phyloP scores from a whole-genome alignment of 2,797 vertebrate genomes.

The Sebastolobus alascanus region DNA sequence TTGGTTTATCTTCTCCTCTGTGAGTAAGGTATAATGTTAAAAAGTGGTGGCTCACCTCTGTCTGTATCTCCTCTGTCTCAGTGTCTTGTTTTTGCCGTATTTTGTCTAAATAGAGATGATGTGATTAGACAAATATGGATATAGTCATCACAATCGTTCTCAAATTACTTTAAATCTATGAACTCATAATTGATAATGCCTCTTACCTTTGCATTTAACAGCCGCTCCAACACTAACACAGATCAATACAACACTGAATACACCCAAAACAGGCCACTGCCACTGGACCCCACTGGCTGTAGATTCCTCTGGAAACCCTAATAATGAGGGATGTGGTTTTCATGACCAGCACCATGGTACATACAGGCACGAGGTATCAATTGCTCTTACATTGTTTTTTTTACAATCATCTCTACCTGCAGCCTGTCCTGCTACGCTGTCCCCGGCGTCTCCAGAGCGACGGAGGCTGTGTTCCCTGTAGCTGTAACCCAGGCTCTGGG shows the following conservation, averaged over 20 bases:
- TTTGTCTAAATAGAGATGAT: slow-evolving; percentile 14
- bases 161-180: neutral
- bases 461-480: slow-evolving; percentile 25
- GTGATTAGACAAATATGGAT: neutral
- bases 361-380: neutral
- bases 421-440: rapidly evolving
- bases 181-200: neutral
- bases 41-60: slow-evolving; percentile 12
- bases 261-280: slow-evolving; percentile 40
- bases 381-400: neutral
- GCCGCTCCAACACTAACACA: slow-evolving; percentile 11
- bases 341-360: neutral
- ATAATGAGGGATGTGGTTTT: neutral
- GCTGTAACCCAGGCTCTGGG: slow-evolving; percentile 21
- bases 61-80: slow-evolving; percentile 1
- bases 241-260: slow-evolving; percentile 10
- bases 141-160: neutral
- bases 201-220: slow-evolving; percentile 35
- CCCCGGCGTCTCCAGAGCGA: neutral
- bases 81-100: neutral
- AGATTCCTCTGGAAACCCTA: neutral
- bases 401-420: slow-evolving; percentile 16
- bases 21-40: too few relatives aligned
- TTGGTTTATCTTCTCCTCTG: too few relatives aligned
- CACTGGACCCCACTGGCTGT: slow-evolving; percentile 8